These are phyloP conservation scores for Ctenicera cuprea DNA, from an alignment of 2,888 invertebrate species.

Conservation along the genomic window DNA sequence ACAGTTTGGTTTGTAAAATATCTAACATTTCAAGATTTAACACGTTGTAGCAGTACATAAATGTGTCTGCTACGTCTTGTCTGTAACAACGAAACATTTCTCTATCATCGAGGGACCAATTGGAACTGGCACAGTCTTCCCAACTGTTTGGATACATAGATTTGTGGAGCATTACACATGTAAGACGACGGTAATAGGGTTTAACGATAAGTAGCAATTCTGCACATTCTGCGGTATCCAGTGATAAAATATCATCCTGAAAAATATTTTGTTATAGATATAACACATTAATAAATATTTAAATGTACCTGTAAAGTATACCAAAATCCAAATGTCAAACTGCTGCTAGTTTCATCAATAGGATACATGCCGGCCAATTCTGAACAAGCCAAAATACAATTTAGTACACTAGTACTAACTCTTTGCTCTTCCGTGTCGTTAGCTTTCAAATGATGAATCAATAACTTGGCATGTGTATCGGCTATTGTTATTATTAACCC, in stretches of 20 bases:
- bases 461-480: slow-evolving; percentile 80
- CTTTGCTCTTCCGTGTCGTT: slow-evolving; percentile 74
- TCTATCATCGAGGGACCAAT: slow-evolving; percentile 84
- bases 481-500: slow-evolving; percentile 82
- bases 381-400: slow-evolving; percentile 86
- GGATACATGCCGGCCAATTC: slow-evolving; percentile 90
- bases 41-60: slow-evolving; percentile 89
- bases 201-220: slow-evolving; percentile 78
- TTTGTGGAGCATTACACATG: slow-evolving; percentile 86
- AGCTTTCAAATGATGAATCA: slow-evolving; percentile 74
- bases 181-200: slow-evolving; percentile 87
- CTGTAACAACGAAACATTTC: slow-evolving; percentile 86
- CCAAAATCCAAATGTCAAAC: slow-evolving; percentile 93
- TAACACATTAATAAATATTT: background rate
- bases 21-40: slow-evolving; percentile 84
- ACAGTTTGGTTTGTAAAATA: slow-evolving; percentile 80
- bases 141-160: slow-evolving; percentile 80
- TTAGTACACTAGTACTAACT: slow-evolving; percentile 79
- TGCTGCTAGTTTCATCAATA: slow-evolving; percentile 90
- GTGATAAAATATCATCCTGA: slow-evolving; percentile 79
- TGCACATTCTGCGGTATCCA: slow-evolving; percentile 72
- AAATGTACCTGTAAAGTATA: slow-evolving; percentile 86
- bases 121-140: slow-evolving; percentile 72
- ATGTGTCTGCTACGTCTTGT: slow-evolving; percentile 70
- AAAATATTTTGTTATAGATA: slow-evolving; percentile 41